Conservation (phyloP, 2,113 vertebrate genomes). For the Platysteira castanea region DNA sequence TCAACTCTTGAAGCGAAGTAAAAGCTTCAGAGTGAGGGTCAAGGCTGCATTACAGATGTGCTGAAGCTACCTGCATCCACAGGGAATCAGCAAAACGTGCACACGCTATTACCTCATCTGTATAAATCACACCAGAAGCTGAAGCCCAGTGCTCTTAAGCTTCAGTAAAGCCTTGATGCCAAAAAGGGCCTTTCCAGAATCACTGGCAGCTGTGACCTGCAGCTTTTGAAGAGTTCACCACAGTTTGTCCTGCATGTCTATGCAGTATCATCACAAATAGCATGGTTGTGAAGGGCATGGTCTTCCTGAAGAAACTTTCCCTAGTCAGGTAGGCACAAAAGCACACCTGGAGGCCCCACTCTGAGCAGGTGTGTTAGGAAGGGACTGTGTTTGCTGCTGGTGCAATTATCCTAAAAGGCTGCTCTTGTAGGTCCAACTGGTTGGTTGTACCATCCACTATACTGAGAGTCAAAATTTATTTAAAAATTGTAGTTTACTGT, state of each 20-base stretch:
- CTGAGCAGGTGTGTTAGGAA: not conserved
- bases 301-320: not conserved
- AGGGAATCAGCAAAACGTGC: not conserved
- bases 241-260: not conserved
- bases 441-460: not conserved
- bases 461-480: rapidly evolving
- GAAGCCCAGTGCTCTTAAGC: not conserved
- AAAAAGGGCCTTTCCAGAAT: not conserved
- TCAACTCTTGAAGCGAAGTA: not conserved
- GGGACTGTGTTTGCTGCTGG: not conserved
- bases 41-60: not conserved
- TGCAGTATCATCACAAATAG: rapidly evolving
- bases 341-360: not conserved
- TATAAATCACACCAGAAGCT: not conserved
- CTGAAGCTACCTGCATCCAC: not conserved
- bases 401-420: not conserved
- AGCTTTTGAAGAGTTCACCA: not conserved
- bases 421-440: not conserved
- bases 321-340: not conserved
- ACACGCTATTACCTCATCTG: rapidly evolving
- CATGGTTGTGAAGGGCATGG: not conserved
- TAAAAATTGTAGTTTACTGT: not conserved
- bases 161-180: not conserved
- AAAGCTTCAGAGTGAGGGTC: not conserved
- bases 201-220: not conserved